Evolutionary conservation across 2,888 invertebrate species (phyloP).

Genomic region (Scrobipalpa atriplicella): DNA sequence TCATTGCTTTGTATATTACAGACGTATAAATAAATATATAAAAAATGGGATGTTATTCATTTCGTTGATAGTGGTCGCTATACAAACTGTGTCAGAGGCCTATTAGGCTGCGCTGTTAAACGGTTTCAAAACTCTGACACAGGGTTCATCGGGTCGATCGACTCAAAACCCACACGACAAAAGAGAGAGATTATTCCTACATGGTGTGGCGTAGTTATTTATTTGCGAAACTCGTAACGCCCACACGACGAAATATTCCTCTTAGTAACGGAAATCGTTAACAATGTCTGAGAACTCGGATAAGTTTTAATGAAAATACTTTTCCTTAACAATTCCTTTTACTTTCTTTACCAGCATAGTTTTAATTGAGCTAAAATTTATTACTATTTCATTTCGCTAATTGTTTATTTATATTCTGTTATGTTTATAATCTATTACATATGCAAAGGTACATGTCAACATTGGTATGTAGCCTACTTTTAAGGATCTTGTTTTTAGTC

Average conservation of each 20-base stretch:
- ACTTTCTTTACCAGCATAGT: not conserved
- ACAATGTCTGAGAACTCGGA: not conserved
- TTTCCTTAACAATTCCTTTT: not conserved
- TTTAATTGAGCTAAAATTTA: not conserved
- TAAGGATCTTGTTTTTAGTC: too few relatives aligned
- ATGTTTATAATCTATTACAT: too few relatives aligned
- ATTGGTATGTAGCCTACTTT: too few relatives aligned
- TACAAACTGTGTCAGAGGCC: too few relatives aligned
- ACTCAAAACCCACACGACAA: too few relatives aligned
- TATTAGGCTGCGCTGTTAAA: too few relatives aligned
- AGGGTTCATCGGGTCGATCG: too few relatives aligned
- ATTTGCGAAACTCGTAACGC: not conserved
- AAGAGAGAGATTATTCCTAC: not conserved
- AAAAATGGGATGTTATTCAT: too few relatives aligned
- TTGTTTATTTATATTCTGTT: not conserved
- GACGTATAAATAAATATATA: too few relatives aligned
- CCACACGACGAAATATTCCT: not conserved
- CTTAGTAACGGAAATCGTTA: not conserved
- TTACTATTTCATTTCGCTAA: not conserved
- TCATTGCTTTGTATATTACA: too few relatives aligned
- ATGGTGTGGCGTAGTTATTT: not conserved
- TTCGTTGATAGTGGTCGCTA: too few relatives aligned
- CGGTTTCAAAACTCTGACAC: not conserved
- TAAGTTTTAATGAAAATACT: conserved; percentile 6
- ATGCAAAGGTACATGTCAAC: too few relatives aligned